Conservation (phyloP, 1,140 invertebrate species). For the Drosophila ambigua region DNA sequence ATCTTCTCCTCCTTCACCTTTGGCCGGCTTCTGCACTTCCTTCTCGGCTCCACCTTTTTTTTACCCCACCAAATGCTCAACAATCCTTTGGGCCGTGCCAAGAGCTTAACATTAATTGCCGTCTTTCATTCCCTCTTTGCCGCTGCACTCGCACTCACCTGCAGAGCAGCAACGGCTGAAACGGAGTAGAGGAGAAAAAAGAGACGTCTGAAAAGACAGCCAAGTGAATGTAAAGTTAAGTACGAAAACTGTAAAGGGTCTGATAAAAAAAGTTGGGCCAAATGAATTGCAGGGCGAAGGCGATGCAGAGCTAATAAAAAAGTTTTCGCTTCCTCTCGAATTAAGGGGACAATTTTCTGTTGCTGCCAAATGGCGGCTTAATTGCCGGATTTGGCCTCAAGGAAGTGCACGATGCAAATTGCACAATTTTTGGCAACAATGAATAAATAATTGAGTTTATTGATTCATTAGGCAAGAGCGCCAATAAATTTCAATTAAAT, state of each 20-base stretch:
- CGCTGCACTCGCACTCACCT: conserved; percentile 37
- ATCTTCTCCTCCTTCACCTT: conserved; percentile 32
- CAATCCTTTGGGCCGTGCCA: conserved; percentile 65
- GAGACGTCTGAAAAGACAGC: conserved; percentile 13
- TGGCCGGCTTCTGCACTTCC: conserved; percentile 15
- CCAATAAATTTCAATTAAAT: conserved; percentile 3
- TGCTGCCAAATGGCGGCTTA: conserved; percentile 50
- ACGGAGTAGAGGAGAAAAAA: conserved; percentile 3
- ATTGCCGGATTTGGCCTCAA: conserved; percentile 32
- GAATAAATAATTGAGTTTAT: conserved; percentile 22
- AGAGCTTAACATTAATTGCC: conserved; percentile 72
- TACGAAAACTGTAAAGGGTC: conserved; percentile 62
- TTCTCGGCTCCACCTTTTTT: conserved; percentile 16
- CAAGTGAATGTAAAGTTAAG: conserved; percentile 61
- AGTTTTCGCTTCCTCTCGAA: conserved; percentile 45
- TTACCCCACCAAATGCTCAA: conserved; percentile 49
- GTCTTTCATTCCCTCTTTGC: conserved; percentile 55
- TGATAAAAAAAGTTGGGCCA: conserved; percentile 65
- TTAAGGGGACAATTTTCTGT: conserved; percentile 55
- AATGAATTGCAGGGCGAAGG: conserved; percentile 33
- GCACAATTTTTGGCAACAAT: conserved; percentile 35
- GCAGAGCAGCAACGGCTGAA: background rate
- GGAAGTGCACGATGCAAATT: conserved; percentile 17
- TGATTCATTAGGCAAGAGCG: conserved; percentile 31
- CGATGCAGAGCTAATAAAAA: conserved; percentile 65